A percentile compares a stretch with the other conserved stretches of the same genome.
Conservation (phyloP, 2,113 vertebrate genomes). For the Alaudala cheleensis region DNA sequence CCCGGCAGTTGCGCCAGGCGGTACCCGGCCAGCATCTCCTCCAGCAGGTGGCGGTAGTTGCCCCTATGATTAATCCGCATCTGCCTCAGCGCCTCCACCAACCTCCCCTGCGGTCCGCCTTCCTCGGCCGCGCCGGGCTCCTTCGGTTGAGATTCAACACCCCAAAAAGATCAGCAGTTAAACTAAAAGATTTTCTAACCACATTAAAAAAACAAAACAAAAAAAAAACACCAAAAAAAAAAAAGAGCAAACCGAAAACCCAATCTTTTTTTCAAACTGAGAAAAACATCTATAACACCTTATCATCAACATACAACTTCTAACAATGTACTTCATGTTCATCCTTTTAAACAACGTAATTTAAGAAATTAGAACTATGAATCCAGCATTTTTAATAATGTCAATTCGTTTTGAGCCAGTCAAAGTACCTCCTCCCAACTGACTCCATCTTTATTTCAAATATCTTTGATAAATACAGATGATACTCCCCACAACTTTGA, state of each 20-base stretch:
- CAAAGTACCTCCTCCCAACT: background rate
- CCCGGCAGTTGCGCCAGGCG: constrained; percentile 80
- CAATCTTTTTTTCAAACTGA: background rate
- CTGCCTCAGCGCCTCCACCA: constrained; percentile 96
- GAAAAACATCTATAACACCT: constrained; percentile 2
- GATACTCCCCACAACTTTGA: background rate
- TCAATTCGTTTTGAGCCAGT: background rate
- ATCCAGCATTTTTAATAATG: background rate
- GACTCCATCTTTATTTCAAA: background rate
- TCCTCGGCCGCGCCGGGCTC: constrained; percentile 79
- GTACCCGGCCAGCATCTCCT: constrained; percentile 91
- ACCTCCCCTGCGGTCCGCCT: constrained; percentile 85
- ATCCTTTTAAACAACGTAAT: background rate
- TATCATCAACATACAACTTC: background rate
- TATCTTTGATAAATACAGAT: background rate
- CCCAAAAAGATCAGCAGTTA: constrained; percentile 81
- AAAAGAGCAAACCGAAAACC: background rate
- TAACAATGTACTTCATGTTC: background rate
- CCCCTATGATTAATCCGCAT: constrained; percentile 98
- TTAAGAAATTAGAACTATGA: background rate
- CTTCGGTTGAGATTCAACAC: constrained; percentile 89
- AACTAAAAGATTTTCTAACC: constrained; percentile 65
- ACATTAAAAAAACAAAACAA: constrained; percentile 6
- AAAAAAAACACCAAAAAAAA: background rate
- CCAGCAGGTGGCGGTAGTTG: constrained; percentile 94